Conservation (phyloP, 2,113 vertebrate genomes). For the Tretioscincus oriximinensis region DNA sequence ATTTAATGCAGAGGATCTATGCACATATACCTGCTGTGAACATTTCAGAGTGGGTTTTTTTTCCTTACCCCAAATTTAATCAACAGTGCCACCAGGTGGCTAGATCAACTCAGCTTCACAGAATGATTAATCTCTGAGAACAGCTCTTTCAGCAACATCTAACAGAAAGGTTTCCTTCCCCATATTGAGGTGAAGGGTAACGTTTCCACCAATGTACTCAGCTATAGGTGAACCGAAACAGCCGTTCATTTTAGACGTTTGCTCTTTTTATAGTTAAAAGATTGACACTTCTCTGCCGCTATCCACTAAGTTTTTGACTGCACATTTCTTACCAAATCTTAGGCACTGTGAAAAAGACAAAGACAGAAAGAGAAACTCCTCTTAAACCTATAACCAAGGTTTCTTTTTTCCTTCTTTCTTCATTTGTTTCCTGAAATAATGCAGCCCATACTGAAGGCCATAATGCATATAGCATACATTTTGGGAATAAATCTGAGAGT, state of each 20-base stretch:
- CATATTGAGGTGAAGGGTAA: not conserved
- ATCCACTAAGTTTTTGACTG: not conserved
- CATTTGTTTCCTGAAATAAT: too few species aligned
- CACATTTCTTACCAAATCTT: not conserved
- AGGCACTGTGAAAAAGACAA: not conserved
- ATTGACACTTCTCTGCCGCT: not conserved
- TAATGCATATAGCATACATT: too few species aligned
- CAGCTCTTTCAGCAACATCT: constrained; percentile 35
- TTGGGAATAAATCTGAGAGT: too few species aligned
- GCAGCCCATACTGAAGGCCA: too few species aligned
- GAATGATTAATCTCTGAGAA: constrained; percentile 14
- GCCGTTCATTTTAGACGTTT: not conserved
- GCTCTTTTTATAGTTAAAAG: not conserved
- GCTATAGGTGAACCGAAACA: not conserved
- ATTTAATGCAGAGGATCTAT: constrained; percentile 19
- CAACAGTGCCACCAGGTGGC: constrained; percentile 78
- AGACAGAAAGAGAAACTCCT: too few species aligned
- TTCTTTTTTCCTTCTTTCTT: too few species aligned
- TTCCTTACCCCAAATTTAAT: constrained; percentile 58
- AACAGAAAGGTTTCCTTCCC: constrained; percentile 43
- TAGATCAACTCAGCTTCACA: not conserved
- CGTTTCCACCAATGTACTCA: not conserved
- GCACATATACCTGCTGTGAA: not conserved
- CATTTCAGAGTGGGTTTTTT: constrained; percentile 3
- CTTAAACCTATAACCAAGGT: too few species aligned